Evolutionary conservation across 2,888 invertebrate species (phyloP).

Genomic region (Noctua comes): DNA sequence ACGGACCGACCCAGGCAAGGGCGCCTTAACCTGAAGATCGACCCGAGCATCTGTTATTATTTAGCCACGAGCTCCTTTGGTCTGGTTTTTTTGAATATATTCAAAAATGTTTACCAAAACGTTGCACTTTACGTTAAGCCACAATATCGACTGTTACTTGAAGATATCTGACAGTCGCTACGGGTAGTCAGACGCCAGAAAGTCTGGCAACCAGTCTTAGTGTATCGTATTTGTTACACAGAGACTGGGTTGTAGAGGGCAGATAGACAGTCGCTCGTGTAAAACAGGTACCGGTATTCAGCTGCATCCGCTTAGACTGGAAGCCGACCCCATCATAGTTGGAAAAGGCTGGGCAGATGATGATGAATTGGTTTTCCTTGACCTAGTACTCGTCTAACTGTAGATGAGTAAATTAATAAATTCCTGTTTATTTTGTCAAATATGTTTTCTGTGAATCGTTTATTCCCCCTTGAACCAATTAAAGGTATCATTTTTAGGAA

Average conservation of each 20-base stretch:
- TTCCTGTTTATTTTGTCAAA: not conserved
- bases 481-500: not conserved
- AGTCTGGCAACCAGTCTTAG: not conserved
- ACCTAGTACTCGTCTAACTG: not conserved
- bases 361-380: not conserved
- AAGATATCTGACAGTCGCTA: not conserved
- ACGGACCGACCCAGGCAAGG: too few species aligned
- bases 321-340: not conserved
- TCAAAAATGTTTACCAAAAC: too few species aligned
- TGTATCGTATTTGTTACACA: not conserved
- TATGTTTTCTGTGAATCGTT: not conserved
- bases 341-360: not conserved
- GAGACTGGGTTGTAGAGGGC: not conserved
- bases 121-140: too few species aligned
- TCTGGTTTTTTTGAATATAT: too few species aligned
- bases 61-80: too few species aligned
- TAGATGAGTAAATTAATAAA: not conserved
- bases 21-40: too few species aligned
- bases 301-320: not conserved
- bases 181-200: not conserved
- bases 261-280: not conserved
- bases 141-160: not conserved
- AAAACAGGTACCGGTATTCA: not conserved
- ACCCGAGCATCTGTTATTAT: too few species aligned
- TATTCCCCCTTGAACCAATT: not conserved